phyloP scores from a whole-genome alignment of 2,113 vertebrate genomes.

The Heterotilapia buettikoferi region DNA sequence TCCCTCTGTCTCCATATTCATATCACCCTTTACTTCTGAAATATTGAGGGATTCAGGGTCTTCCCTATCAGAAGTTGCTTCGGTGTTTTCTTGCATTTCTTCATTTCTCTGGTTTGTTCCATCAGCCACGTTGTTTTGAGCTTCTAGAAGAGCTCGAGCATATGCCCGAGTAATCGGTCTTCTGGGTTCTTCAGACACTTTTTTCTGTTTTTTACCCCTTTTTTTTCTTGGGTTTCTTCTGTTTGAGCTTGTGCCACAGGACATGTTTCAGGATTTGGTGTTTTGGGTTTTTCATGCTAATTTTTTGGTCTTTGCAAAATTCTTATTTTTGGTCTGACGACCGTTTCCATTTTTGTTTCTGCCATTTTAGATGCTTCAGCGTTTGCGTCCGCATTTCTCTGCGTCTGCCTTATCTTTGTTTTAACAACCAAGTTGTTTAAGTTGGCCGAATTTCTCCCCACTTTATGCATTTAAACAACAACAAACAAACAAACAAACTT shows the following conservation, averaged over 20 bases:
- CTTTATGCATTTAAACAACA: not conserved
- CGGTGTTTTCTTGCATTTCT: not conserved
- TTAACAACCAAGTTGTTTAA: not conserved
- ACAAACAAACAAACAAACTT: not conserved
- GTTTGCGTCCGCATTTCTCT: not conserved
- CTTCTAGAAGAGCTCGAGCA: not conserved
- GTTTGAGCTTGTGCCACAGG: not conserved
- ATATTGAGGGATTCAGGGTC: not conserved
- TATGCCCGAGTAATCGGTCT: not conserved
- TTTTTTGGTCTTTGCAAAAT: not conserved
- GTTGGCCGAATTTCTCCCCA: not conserved
- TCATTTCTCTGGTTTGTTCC: not conserved
- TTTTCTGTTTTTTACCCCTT: fast-evolving
- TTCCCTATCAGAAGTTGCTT: not conserved
- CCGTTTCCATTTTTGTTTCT: fast-evolving
- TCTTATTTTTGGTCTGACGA: fast-evolving
- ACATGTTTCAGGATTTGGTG: not conserved
- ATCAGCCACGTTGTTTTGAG: not conserved
- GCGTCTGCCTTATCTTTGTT: not conserved
- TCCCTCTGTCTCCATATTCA: not conserved
- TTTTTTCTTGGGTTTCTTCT: not conserved
- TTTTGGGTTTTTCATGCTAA: not conserved
- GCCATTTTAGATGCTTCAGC: not conserved
- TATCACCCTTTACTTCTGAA: not conserved
- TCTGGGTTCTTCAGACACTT: not conserved